Conservation (phyloP, 64 coral and sea anemone genomes). For the Trachythela sp. region DNA sequence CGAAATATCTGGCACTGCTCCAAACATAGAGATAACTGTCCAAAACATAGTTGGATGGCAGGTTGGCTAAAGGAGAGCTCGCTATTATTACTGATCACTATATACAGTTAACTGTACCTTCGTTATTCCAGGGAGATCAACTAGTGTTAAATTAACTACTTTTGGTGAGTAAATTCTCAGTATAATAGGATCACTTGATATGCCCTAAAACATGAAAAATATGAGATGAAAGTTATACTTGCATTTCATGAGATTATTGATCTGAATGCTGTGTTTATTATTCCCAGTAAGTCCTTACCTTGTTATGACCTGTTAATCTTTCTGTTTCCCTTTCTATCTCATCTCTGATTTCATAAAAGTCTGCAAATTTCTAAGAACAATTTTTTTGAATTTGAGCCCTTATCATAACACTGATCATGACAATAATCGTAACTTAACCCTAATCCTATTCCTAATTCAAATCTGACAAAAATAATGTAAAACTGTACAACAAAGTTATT, state of each 20-base stretch:
- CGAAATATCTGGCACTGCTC: no score
- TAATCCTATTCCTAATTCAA: no score
- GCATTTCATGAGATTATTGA: background rate
- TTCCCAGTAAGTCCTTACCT: slow-evolving; percentile 54
- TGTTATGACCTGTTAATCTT: slow-evolving; percentile 88
- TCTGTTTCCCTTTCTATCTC: slow-evolving; percentile 99
- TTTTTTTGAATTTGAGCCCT: no score
- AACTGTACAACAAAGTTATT: no score
- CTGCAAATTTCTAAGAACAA: slow-evolving; percentile 70
- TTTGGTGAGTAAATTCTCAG: slow-evolving; percentile 90
- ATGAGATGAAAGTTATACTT: background rate
- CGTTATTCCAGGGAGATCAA: slow-evolving; percentile 97
- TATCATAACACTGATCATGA: no score
- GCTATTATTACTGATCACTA: no score
- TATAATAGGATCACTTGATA: slow-evolving; percentile 97
- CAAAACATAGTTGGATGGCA: no score
- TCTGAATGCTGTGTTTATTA: no score
- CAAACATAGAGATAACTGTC: no score
- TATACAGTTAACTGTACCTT: slow-evolving; percentile 45
- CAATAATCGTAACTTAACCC: no score
- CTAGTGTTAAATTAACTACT: slow-evolving; percentile 91
- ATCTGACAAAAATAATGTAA: no score
- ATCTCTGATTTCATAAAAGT: slow-evolving; percentile 94
- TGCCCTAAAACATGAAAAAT: slow-evolving; percentile 61
- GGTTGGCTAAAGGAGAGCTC: no score